Evolutionary conservation across 2,888 invertebrate genomes (phyloP), one percentile per base, ranked within the genome.

Genomic region (Campaea margaritaria): DNA sequence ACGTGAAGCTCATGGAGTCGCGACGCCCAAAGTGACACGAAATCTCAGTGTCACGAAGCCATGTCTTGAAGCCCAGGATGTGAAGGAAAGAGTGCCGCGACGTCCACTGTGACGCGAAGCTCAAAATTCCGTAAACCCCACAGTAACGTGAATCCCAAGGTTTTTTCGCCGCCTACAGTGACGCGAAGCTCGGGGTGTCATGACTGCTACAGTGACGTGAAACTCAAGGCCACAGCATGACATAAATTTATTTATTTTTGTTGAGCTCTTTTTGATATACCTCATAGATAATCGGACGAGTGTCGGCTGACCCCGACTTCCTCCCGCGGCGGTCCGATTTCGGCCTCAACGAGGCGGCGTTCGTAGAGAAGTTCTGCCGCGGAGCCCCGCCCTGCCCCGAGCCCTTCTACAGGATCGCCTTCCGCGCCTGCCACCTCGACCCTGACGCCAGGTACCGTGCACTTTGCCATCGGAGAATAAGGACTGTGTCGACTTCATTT

Each of bases 231-330:
- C 9, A 11, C 11, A 11, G 5, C n/a, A n/a, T 9, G 34, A 34
- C 1, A 1, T 9, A 1, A 11, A n/a, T n/a, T 34, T 34, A 34
- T 21, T 21, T 3, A 21, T 3, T 21, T 21, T 21, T 9, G 10
- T 31, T 10, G 2, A 31, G 8, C 31, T 5, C 21, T 21, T 21
- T 21, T 2, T 31, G 9, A 10, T 31, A 31, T 31, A 2, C 12
- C 5, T 10, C n/a, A 1, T 78, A 97, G 96, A 97, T 99, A 72
- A 99, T 99, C 77, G 98, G 98, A 0, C 94, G 98, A 43, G 98
- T 99, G 5, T 96, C 97, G 65, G 99, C 99, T 0, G 99, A 99
- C 93, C 99, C 99, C 0, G 99, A 99, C 87, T 96, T 95, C 83
- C 91, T 99, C 68, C 98, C 99, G 2, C 94, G 99, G 41, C 97